phyloP scores from a whole-genome alignment of 2,888 invertebrate species.

The Trachelus stipa region DNA sequence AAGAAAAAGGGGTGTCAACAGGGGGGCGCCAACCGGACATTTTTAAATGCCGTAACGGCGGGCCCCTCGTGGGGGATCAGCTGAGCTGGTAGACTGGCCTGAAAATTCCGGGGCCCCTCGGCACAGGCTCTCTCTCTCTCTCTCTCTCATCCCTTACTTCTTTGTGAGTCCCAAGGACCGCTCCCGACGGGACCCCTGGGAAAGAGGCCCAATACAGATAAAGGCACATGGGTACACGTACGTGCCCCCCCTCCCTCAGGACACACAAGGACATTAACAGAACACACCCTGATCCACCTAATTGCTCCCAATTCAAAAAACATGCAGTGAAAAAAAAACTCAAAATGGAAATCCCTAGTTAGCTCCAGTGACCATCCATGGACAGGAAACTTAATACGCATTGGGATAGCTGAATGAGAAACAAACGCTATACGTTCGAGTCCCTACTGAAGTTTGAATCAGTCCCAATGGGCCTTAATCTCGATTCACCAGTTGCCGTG shows the following conservation, averaged over 20 bases:
- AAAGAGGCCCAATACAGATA: background rate
- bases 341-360: background rate
- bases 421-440: background rate
- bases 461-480: background rate
- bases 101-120: slow-evolving; percentile 10
- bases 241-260: background rate
- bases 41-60: slow-evolving; percentile 38
- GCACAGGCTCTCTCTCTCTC: background rate
- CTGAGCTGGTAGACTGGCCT: slow-evolving; percentile 20
- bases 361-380: background rate
- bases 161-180: background rate
- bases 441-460: background rate
- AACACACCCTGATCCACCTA: background rate
- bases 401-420: background rate
- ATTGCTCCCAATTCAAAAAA: background rate
- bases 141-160: background rate
- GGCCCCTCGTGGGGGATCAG: slow-evolving; percentile 23
- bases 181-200: background rate
- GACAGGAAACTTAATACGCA: background rate
- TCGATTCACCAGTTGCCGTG: background rate
- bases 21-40: slow-evolving; percentile 32
- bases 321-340: background rate
- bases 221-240: background rate
- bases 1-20: slow-evolving; percentile 12
- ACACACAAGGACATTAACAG: background rate